These are phyloP conservation scores for Bambusicola thoracicus DNA, from an alignment of 2,113 vertebrate species.

Conservation along the genomic window DNA sequence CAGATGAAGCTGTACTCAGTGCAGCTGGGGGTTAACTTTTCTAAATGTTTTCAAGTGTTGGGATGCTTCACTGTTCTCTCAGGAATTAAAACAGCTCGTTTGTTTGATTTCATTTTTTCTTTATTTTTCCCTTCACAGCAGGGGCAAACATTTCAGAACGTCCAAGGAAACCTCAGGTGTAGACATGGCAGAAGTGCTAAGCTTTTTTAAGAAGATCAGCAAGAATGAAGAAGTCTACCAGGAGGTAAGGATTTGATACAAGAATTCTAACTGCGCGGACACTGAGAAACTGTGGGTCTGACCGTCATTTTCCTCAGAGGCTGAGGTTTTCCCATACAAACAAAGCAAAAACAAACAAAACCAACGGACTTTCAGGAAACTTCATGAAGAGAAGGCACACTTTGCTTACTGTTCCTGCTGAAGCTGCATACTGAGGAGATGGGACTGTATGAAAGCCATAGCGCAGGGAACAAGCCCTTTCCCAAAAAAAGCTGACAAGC, in stretches of 20 bases:
- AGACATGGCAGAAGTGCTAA: constrained; percentile 40
- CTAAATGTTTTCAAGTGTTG: neutral
- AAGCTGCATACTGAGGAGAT: neutral
- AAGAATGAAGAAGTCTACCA: neutral
- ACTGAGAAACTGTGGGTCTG: neutral
- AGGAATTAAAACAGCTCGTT: neutral
- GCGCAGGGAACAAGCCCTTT: neutral
- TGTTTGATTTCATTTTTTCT: neutral
- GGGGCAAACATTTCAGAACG: constrained; percentile 63
- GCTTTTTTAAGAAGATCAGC: constrained; percentile 47
- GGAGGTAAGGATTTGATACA: constrained; percentile 6
- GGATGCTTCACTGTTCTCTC: neutral
- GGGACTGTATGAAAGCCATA: neutral
- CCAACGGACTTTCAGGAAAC: neutral
- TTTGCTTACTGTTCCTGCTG: neutral
- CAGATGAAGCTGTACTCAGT: neutral
- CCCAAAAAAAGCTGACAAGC: neutral
- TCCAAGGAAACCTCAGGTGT: constrained; percentile 27
- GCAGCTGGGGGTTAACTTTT: neutral
- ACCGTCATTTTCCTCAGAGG: too few relatives aligned
- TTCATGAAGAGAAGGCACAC: neutral
- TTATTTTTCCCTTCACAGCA: neutral
- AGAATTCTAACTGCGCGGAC: neutral
- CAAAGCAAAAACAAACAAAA: neutral
- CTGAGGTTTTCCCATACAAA: neutral